Evolutionary conservation across 1,140 invertebrate species (phyloP).

Genomic region (Arctopsyche grandis): DNA sequence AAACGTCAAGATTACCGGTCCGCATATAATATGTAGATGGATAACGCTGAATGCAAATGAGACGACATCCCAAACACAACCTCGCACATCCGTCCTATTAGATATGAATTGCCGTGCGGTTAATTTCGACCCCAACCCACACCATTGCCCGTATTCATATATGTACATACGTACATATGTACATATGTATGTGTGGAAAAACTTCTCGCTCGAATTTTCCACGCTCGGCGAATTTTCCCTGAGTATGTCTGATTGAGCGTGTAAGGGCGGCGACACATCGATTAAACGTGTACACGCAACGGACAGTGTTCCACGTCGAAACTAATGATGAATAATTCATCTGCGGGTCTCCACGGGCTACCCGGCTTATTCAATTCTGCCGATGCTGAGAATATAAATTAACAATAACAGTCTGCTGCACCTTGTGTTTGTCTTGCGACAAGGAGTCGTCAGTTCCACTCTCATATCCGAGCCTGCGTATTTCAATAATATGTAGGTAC

Average conservation of each 20-base stretch:
- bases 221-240: not conserved
- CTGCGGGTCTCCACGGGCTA: not conserved
- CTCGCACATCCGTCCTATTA: not conserved
- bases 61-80: not conserved
- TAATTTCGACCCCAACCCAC: too few relatives aligned
- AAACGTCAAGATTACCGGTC: not conserved
- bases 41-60: not conserved
- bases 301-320: not conserved
- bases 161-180: not conserved
- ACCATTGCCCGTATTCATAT: too few relatives aligned
- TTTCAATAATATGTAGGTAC: too few relatives aligned
- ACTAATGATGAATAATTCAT: constrained; percentile 35
- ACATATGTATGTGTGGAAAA: not conserved
- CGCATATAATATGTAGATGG: not conserved
- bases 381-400: constrained; percentile 30
- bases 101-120: too few relatives aligned
- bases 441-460: too few relatives aligned
- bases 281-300: not conserved
- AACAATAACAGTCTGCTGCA: constrained; percentile 31
- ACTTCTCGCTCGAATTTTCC: not conserved
- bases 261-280: not conserved
- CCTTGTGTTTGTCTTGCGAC: not conserved
- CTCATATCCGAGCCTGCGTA: too few relatives aligned
- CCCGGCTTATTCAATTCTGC: constrained; percentile 22
- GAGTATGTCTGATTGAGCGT: too few relatives aligned